These are phyloP conservation scores for Empidonax alnorum DNA, from an alignment of 2,113 vertebrate species.

Conservation along the genomic window DNA sequence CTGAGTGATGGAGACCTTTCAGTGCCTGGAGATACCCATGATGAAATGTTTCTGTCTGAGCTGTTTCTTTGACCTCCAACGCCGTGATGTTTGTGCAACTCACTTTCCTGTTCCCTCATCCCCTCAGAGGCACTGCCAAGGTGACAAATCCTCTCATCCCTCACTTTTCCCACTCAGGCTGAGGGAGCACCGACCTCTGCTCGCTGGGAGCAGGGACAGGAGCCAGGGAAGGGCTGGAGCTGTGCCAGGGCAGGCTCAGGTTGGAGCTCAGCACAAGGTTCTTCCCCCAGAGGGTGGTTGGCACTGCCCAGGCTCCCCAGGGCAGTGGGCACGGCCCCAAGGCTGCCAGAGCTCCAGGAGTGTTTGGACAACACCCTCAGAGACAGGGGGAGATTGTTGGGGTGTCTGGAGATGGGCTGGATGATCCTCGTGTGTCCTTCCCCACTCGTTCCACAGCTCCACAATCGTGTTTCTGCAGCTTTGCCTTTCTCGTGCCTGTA, in stretches of 20 bases:
- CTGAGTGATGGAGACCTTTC: background rate
- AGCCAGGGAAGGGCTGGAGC: background rate
- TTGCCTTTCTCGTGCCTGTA: background rate
- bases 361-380: background rate
- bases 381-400: accelerated
- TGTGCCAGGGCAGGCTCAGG: background rate
- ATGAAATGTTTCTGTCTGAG: background rate
- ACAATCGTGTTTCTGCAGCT: background rate
- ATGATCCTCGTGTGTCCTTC: background rate
- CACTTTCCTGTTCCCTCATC: background rate
- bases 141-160: background rate
- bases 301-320: background rate
- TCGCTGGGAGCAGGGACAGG: background rate
- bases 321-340: background rate
- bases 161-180: background rate
- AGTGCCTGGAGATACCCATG: background rate
- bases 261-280: accelerated
- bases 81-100: background rate
- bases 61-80: background rate
- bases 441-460: background rate
- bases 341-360: background rate
- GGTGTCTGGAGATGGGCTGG: accelerated
- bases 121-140: background rate
- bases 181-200: background rate
- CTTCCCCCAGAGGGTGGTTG: background rate